phyloP scores from a whole-genome alignment of 2,113 vertebrate genomes.

The Gallinago media region DNA sequence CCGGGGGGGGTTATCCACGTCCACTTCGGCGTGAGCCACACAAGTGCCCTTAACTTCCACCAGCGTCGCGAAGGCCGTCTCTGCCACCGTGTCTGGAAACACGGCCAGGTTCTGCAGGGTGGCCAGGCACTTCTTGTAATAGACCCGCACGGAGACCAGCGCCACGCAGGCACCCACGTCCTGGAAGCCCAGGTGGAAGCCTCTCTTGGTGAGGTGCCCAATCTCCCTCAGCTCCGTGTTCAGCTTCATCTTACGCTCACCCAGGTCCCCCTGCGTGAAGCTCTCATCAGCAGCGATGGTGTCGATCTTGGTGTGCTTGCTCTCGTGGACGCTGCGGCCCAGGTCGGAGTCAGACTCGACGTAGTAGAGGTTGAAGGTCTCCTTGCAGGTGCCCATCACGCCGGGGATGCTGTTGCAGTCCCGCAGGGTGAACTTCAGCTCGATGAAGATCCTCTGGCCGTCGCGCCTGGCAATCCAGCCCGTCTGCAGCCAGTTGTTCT shows the following conservation, averaged over 20 bases:
- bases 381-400: slow-evolving; percentile 92
- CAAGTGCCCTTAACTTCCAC: slow-evolving; percentile 93
- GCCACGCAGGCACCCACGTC: slow-evolving; percentile 96
- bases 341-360: slow-evolving; percentile 87
- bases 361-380: slow-evolving; percentile 97
- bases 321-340: slow-evolving; percentile 77
- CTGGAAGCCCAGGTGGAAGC: slow-evolving; percentile 97
- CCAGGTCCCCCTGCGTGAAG: slow-evolving; percentile 96
- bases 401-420: slow-evolving; percentile 99
- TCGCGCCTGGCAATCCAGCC: slow-evolving; percentile 89
- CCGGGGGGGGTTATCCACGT: slow-evolving; percentile 88
- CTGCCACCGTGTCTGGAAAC: slow-evolving; percentile 93
- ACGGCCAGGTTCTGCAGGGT: slow-evolving; percentile 90
- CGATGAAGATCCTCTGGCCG: slow-evolving; percentile 94
- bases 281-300: slow-evolving; percentile 96
- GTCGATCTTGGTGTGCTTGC: slow-evolving; percentile 91
- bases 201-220: slow-evolving; percentile 89
- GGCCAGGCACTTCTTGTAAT: slow-evolving; percentile 92
- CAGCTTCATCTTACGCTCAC: slow-evolving; percentile 97
- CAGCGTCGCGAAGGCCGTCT: slow-evolving; percentile 90
- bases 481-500: slow-evolving; percentile 98
- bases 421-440: slow-evolving; percentile 95
- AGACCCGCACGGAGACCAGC: slow-evolving; percentile 92
- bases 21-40: slow-evolving; percentile 90
- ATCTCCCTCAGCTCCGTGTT: slow-evolving; percentile 97